Conservation (phyloP, 2,888 invertebrate genomes). For the Epicampocera succincta region DNA sequence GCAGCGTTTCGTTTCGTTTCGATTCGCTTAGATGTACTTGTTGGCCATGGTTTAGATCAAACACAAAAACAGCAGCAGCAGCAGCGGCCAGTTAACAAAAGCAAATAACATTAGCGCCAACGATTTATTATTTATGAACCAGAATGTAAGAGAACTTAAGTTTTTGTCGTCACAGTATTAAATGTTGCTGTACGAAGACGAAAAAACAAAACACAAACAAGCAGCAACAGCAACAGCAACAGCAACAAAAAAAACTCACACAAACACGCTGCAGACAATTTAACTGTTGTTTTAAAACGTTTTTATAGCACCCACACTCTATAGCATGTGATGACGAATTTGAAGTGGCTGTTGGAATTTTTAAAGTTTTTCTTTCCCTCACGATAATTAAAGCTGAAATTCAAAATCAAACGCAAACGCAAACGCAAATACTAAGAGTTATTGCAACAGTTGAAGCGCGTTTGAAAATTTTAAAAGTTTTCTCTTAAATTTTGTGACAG, state of each 20-base stretch:
- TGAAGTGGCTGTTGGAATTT: constrained; percentile 1
- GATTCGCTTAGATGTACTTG: constrained; percentile 8
- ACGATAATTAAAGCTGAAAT: too few species aligned
- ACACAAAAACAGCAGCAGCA: constrained; percentile 28
- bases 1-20: neutral
- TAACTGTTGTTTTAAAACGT: constrained; percentile 11
- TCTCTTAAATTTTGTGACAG: too few species aligned
- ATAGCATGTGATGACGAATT: constrained; percentile 1
- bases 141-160: constrained; percentile 34
- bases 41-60: constrained; percentile 51
- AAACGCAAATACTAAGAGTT: too few species aligned
- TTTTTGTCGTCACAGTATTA: constrained; percentile 16
- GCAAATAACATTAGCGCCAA: constrained; percentile 60
- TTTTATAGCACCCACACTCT: constrained; percentile 45
- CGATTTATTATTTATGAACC: constrained; percentile 43
- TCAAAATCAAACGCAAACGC: too few species aligned
- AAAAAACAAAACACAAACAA: neutral
- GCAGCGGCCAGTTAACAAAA: constrained; percentile 43
- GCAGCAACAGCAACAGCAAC: constrained; percentile 7
- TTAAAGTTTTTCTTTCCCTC: too few species aligned
- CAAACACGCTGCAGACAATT: constrained; percentile 1
- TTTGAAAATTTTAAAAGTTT: too few species aligned
- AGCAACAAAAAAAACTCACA: neutral
- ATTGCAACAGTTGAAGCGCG: too few species aligned
- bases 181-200: neutral